These are phyloP conservation scores for Rhinoptilus africanus DNA, from an alignment of 2,113 vertebrate species.

Conservation along the genomic window DNA sequence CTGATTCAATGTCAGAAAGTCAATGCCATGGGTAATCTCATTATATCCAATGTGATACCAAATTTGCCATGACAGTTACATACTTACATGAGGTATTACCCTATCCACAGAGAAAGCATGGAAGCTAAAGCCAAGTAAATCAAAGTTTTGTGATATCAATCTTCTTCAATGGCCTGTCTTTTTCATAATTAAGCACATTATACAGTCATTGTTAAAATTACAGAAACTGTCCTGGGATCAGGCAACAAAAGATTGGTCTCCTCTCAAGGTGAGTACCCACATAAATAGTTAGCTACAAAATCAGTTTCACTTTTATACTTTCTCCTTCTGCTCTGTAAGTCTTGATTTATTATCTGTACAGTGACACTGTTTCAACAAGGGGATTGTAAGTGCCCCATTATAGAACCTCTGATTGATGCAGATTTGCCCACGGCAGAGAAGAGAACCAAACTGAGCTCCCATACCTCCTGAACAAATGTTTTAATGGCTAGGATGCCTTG, in stretches of 20 bases:
- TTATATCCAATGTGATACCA: neutral
- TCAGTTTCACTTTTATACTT: constrained; percentile 14
- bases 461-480: neutral
- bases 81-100: neutral
- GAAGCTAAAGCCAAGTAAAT: neutral
- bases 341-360: constrained; percentile 14
- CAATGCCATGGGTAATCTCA: neutral
- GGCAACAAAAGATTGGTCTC: neutral
- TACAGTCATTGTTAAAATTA: constrained; percentile 1
- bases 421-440: neutral
- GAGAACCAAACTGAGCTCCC: neutral
- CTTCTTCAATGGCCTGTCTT: neutral
- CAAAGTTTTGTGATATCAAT: neutral
- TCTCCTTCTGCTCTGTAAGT: constrained; percentile 12
- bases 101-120: neutral
- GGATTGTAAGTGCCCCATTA: constrained; percentile 32
- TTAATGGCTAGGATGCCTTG: neutral
- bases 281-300: neutral
- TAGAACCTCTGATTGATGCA: constrained; percentile 26
- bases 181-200: neutral
- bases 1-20: neutral
- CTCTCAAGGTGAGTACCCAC: constrained; percentile 34
- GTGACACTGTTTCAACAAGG: neutral
- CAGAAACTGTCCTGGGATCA: neutral
- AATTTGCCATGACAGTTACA: neutral